Evolutionary conservation across 2,113 vertebrate species (phyloP), one percentile per base, ranked within the genome.

Genomic region (Dascyllus trimaculatus): DNA sequence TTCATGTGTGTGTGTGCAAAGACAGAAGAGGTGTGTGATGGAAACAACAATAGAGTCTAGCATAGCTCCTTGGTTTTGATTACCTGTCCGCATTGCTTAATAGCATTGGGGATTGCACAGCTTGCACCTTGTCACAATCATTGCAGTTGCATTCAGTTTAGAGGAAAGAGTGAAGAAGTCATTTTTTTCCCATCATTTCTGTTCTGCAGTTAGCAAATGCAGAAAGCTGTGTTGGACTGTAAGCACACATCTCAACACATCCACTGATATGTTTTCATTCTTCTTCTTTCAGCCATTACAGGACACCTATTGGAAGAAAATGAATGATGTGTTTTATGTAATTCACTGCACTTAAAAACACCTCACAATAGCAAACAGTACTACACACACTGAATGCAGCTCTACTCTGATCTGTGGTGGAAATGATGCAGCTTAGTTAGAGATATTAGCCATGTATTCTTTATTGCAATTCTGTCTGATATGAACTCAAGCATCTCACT

Each of bases 51-150:
- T 38, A 45, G 29, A 68, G 58, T 61, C 73, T 24, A 56, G 69
- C 75, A 62, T 26, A 38, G 61, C 58, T 21, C 29, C 75, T 73
- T 66, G 1, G 52, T 84, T 80, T 82, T 81, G 80, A 91, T 84
- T 72, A 85, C 81, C 77, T 82, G 76, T 72, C 75, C 70, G 78
- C 40, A 11, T 66, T 80, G 73, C 83, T 84, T 81, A 80, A 87
- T 73, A 85, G 75, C 80, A 73, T 88, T 75, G 64, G 56, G 69
- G 54, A 73, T 66, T 86, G 67, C 70, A 79, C 81, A 84, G 78
- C 86, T 85, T 88, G 67, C 79, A 72, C 46, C 78, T 84, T 87
- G 80, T 85, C 84, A 56, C 85, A 70, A 56, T 84, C 64, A 5
- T 10, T 65, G 78, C 77, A 71, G 61, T 72, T 71, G 68, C 66